Percentiles rank a stretch among this genome's conserved stretches.
Conservation (phyloP, 2,888 invertebrate genomes). For the Tachina fera region DNA sequence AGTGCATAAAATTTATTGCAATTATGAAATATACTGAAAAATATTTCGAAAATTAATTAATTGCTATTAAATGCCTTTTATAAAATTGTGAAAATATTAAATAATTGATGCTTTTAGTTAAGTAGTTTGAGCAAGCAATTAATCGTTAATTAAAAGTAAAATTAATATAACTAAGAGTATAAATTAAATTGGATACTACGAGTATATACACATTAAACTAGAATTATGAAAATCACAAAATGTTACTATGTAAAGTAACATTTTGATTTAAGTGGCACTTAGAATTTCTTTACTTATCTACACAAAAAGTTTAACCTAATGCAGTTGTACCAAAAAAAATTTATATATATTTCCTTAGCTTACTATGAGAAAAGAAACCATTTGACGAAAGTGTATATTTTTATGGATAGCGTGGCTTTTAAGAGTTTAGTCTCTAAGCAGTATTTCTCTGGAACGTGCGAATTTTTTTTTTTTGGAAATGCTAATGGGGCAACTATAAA, state of each 20-base stretch:
- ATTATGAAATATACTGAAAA: not conserved
- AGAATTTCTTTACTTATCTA: not conserved
- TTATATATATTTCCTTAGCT: no score
- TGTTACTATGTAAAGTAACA: not conserved
- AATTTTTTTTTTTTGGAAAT: no score
- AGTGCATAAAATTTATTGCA: not conserved
- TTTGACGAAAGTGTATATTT: no score
- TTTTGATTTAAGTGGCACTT: not conserved
- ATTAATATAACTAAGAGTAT: not conserved
- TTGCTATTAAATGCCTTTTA: not conserved
- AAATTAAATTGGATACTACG: not conserved
- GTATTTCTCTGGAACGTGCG: no score
- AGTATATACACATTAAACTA: not conserved
- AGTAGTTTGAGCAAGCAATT: not conserved
- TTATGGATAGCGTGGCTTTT: no score
- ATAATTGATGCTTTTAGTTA: not conserved
- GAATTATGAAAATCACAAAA: no score
- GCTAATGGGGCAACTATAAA: no score
- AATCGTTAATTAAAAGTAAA: not conserved
- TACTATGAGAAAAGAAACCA: no score
- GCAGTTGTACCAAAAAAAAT: no score
- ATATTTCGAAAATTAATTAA: conserved; percentile 7
- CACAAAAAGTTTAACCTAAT: not conserved
- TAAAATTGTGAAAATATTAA: not conserved
- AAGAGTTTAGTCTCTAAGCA: no score